Evolutionary conservation across 2,113 vertebrate species (phyloP), one percentile per base, ranked within the genome.

Genomic region (Hyperopisus bebe): DNA sequence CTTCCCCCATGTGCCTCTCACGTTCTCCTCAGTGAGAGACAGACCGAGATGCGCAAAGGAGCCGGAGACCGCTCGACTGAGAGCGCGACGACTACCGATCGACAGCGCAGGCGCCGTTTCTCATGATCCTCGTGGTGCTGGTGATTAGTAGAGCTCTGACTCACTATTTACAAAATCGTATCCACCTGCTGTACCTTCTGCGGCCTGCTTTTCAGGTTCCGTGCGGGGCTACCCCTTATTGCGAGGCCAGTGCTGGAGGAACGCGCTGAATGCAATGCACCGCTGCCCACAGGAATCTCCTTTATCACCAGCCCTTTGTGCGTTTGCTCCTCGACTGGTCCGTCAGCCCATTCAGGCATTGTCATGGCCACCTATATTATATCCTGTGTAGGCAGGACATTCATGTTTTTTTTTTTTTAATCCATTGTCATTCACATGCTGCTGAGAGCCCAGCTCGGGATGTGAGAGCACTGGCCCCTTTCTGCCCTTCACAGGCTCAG

Each of bases 361-460:
- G 94, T 95, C 95, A 95, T 94, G 95, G 95, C 95, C 95, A 95
- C 95, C 95, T 95, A 95, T 96, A 96, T 95, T 95, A 95, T 95
- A 96, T 96, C 96, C 95, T 95, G 96, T 94, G 95, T 96, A 95
- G 96, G 95, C 95, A 95, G 95, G 95, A 96, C 95, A 96, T 96
- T 97, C 96, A 96, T 96, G 95, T 94, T 94, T 96, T 96, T 96
- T 96, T 96, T 96, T 89, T 84, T 89, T 55, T 58, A 84, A 82
- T 55, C 95, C 94, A 95, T 96, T 96, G 95, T 96, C 94, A 94
- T 95, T 96, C 94, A 94, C 94, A 95, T 94, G 90, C 94, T 93
- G 94, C 95, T 94, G 93, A 94, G 94, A 94, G 95, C 94, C 95
- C 94, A 94, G 94, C 90, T 94, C 92, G 94, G 94, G 95, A 94